These are phyloP conservation scores for Dicentrarchus labrax DNA, from an alignment of 2,113 vertebrate genomes.

Conservation along the genomic window DNA sequence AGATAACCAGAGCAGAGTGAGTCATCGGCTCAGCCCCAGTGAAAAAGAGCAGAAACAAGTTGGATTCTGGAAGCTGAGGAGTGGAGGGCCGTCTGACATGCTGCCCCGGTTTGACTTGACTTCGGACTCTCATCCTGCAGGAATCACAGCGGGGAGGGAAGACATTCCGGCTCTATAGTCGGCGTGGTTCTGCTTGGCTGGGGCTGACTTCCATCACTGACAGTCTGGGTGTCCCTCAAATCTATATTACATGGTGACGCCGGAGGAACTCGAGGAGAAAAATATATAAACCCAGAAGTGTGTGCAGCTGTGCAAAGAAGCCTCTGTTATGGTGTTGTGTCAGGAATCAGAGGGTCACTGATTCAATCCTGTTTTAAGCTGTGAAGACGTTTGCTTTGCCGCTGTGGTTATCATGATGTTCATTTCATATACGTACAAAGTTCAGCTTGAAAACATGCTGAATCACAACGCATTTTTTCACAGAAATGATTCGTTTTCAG, in stretches of 20 bases:
- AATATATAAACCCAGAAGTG: neutral
- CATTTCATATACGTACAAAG: no score
- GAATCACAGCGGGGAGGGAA: neutral
- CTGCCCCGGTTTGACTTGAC: neutral
- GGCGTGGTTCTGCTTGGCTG: neutral
- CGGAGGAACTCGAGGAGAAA: neutral
- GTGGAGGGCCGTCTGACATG: neutral
- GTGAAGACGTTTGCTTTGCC: neutral
- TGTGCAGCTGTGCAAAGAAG: neutral
- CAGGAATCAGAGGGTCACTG: neutral
- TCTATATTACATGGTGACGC: neutral
- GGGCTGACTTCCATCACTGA: slow-evolving; percentile 5
- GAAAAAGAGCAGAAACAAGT: neutral
- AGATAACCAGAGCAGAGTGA: neutral
- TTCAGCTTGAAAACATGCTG: no score
- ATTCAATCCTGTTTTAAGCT: neutral
- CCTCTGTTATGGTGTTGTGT: neutral
- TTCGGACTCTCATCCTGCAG: slow-evolving; percentile 4
- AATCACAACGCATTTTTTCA: no score
- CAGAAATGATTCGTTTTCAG: no score
- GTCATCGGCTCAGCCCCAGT: neutral
- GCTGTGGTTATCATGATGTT: no score
- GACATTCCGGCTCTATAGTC: neutral
- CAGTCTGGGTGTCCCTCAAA: neutral
- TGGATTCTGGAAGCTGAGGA: neutral